These are phyloP conservation scores for Megatriorchis doriae DNA, from an alignment of 2,113 vertebrate genomes.

Conservation along the genomic window DNA sequence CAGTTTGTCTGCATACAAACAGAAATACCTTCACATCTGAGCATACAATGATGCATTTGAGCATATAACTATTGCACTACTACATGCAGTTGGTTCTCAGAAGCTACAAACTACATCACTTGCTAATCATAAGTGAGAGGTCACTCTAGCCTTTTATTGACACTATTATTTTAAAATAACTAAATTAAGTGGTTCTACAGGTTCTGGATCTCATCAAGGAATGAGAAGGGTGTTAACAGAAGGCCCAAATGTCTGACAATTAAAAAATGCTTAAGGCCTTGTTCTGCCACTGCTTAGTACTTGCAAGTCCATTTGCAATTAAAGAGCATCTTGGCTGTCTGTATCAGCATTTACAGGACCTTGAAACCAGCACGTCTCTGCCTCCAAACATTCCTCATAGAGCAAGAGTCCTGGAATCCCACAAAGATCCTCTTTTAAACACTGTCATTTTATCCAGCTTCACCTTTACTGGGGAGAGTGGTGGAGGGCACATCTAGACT, in stretches of 20 bases:
- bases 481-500: neutral
- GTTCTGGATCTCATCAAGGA: neutral
- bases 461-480: neutral
- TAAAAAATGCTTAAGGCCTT: neutral
- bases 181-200: neutral
- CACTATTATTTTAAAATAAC: neutral
- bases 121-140: neutral
- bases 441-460: neutral
- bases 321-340: neutral
- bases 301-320: neutral
- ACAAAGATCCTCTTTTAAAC: neutral
- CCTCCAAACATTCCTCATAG: neutral
- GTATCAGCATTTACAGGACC: neutral
- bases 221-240: neutral
- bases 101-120: neutral
- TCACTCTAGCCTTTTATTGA: neutral
- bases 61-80: too few species aligned
- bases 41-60: neutral
- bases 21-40: neutral
- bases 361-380: neutral
- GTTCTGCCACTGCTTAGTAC: neutral
- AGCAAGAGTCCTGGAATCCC: neutral
- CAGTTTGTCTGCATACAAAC: neutral
- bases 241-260: neutral
- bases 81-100: fast-evolving